Evolutionary conservation across 2,113 vertebrate species (phyloP).

Genomic region (Abramis brama): DNA sequence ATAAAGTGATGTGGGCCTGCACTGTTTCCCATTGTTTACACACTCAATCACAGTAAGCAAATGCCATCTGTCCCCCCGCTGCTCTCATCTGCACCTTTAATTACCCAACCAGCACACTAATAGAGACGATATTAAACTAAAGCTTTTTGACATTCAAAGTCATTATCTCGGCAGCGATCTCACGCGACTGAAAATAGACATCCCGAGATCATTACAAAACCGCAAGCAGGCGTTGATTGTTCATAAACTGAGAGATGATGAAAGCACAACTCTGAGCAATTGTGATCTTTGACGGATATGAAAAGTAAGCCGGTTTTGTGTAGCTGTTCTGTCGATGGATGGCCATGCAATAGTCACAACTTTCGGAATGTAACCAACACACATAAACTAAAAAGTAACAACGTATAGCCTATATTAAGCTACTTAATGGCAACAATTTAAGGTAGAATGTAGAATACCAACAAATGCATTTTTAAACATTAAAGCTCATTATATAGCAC

Average conservation of each 20-base stretch:
- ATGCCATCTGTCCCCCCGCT: slow-evolving; percentile 99
- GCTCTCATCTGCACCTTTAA: slow-evolving; percentile 96
- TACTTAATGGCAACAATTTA: neutral
- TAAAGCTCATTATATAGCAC: too few species aligned
- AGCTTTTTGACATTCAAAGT: slow-evolving; percentile 99
- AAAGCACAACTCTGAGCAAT: slow-evolving; percentile 21
- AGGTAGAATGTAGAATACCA: neutral
- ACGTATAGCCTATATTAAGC: too few species aligned
- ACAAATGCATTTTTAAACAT: neutral
- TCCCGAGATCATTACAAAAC: slow-evolving; percentile 60
- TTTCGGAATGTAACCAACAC: slow-evolving; percentile 13
- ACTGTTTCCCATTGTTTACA: slow-evolving; percentile 85
- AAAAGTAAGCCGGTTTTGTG: neutral
- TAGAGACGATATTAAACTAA: slow-evolving; percentile 99
- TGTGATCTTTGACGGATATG: slow-evolving; percentile 18
- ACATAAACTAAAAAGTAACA: too few species aligned
- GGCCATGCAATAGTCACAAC: neutral
- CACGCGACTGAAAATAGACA: slow-evolving; percentile 79
- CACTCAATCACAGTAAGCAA: slow-evolving; percentile 96
- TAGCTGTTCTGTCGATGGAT: neutral
- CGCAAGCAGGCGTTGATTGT: slow-evolving; percentile 50
- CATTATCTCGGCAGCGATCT: slow-evolving; percentile 94
- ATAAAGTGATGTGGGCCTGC: slow-evolving; percentile 14
- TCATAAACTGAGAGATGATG: slow-evolving; percentile 32
- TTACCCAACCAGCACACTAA: slow-evolving; percentile 98